phyloP scores from a whole-genome alignment of 2,888 invertebrate species.

The Cylindroiulus punctatus region DNA sequence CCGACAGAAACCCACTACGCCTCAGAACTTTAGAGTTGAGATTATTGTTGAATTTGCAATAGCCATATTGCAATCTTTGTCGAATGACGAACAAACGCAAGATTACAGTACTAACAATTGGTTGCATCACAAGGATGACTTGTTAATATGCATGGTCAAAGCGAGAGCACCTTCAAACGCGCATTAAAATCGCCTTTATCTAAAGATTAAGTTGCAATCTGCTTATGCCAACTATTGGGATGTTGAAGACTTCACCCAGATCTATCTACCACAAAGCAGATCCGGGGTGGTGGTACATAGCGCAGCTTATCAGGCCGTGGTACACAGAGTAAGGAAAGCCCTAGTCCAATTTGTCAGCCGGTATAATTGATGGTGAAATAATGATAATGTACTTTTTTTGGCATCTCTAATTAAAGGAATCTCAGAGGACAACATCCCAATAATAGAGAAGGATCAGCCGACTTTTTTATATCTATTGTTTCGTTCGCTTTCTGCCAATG shows the following conservation, averaged over 20 bases:
- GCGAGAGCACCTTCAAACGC: neutral
- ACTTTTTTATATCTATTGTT: slow-evolving; percentile 47
- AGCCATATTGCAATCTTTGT: no score
- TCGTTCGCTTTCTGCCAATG: slow-evolving; percentile 17
- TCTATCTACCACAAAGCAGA: slow-evolving; percentile 26
- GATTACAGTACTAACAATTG: neutral
- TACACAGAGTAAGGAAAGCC: slow-evolving; percentile 11
- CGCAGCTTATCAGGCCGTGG: slow-evolving; percentile 2
- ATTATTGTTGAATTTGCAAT: no score
- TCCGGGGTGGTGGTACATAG: neutral
- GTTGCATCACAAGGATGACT: neutral
- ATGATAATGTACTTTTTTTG: slow-evolving; percentile 57
- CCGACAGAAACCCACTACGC: no score
- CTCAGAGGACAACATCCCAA: slow-evolving; percentile 56
- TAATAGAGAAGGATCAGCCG: slow-evolving; percentile 50
- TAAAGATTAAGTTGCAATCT: neutral
- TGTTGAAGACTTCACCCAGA: neutral
- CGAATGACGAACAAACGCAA: no score
- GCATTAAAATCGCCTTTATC: neutral
- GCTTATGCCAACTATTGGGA: neutral
- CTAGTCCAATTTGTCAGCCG: slow-evolving; percentile 57
- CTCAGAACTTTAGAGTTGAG: no score
- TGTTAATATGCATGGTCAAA: neutral
- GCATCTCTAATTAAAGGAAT: slow-evolving; percentile 57
- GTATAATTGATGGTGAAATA: slow-evolving; percentile 57